A percentile compares a stretch with the other conserved stretches of the same genome.
These are phyloP conservation scores for Morelia viridis DNA, from an alignment of 2,797 vertebrate species.

Conservation along the genomic window DNA sequence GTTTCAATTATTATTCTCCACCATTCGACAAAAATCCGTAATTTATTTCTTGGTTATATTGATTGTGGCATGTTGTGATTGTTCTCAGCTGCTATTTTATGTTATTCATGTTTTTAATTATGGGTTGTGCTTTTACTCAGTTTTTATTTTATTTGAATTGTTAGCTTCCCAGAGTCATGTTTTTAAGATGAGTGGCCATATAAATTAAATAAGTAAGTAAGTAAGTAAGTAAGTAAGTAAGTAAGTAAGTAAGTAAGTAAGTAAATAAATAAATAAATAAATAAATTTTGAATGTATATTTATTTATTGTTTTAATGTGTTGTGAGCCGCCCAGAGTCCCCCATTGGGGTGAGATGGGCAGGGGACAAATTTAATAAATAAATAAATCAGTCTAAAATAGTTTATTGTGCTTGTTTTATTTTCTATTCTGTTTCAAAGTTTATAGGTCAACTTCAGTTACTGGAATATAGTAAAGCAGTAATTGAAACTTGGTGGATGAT, in stretches of 20 bases:
- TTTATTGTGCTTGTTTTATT: background rate
- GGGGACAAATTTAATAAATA: no score
- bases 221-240: no score
- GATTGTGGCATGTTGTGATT: background rate
- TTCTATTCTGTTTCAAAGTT: background rate
- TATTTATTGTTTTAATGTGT: no score
- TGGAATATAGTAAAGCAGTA: background rate
- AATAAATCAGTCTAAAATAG: background rate
- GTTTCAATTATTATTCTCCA: background rate
- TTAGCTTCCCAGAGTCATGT: background rate
- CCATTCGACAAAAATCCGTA: background rate
- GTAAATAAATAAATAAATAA: no score
- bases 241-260: no score
- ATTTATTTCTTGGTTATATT: background rate
- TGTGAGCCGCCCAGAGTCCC: no score
- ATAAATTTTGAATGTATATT: no score
- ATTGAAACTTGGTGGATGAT: background rate
- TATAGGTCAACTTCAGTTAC: background rate
- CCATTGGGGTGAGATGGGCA: no score
- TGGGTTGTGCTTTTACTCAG: background rate
- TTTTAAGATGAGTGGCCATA: background rate
- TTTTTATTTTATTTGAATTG: background rate
- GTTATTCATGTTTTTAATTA: background rate
- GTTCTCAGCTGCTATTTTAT: background rate
- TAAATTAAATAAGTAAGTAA: background rate